phyloP scores from a whole-genome alignment of 2,113 vertebrate genomes.

The Oceanodroma tethys region DNA sequence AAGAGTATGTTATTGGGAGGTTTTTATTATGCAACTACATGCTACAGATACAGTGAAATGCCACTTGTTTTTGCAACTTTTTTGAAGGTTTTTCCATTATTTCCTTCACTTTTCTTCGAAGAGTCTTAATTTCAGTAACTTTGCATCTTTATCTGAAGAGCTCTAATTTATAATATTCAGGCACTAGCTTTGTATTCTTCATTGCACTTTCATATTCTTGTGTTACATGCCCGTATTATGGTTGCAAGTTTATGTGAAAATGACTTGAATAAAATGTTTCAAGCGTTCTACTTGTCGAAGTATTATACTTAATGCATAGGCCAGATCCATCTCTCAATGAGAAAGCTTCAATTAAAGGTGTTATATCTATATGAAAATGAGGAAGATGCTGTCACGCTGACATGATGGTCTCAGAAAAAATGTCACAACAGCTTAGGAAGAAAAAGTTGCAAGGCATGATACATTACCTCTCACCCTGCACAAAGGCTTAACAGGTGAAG shows the following conservation, averaged over 20 bases:
- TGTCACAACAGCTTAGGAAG: not conserved
- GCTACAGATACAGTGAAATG: conserved; percentile 67
- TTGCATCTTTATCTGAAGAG: conserved; percentile 66
- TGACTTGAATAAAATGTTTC: conserved; percentile 82
- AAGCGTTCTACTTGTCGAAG: conserved; percentile 54
- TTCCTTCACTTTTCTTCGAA: conserved; percentile 56
- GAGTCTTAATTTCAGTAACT: conserved; percentile 64
- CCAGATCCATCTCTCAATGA: not conserved
- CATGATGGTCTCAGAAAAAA: not conserved
- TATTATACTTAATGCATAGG: not conserved
- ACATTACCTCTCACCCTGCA: not conserved
- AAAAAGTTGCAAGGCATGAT: not conserved
- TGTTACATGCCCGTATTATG: conserved; percentile 72
- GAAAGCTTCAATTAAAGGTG: not conserved
- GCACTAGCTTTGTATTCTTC: conserved; percentile 73
- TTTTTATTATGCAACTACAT: conserved; percentile 64
- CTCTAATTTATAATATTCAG: conserved; percentile 77
- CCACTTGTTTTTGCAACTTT: conserved; percentile 64
- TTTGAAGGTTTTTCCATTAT: conserved; percentile 51
- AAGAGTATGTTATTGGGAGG: conserved; percentile 63
- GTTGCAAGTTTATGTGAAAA: conserved; percentile 79
- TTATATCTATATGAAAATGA: not conserved
- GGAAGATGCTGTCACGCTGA: not conserved
- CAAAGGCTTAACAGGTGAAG: not conserved
- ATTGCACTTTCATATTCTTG: conserved; percentile 73